phyloP scores from a whole-genome alignment of 2,888 invertebrate genomes.

The Junonia oenone region DNA sequence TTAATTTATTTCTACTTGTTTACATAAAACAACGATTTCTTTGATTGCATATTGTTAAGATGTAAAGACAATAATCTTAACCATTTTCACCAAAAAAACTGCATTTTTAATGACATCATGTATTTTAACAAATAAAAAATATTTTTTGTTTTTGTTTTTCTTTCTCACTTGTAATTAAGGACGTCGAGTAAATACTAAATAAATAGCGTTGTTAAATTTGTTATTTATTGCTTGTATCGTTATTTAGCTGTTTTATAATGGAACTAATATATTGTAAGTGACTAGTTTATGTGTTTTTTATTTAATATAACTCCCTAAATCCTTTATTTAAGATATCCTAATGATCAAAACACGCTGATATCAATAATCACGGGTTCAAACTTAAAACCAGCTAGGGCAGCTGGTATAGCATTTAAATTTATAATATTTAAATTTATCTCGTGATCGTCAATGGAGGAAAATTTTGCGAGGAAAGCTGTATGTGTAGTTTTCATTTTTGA shows the following conservation, averaged over 20 bases:
- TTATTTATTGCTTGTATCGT: slow-evolving; percentile 73
- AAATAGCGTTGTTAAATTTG: slow-evolving; percentile 68
- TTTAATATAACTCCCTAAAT: too few relatives aligned
- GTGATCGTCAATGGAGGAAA: too few relatives aligned
- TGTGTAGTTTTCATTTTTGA: too few relatives aligned
- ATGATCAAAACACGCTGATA: too few relatives aligned
- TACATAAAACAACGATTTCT: not conserved
- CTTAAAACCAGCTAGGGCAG: too few relatives aligned
- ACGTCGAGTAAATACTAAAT: slow-evolving; percentile 56
- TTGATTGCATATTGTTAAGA: not conserved
- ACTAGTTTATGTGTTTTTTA: slow-evolving; percentile 52
- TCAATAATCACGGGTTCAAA: too few relatives aligned
- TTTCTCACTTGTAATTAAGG: slow-evolving; percentile 49
- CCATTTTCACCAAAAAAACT: not conserved
- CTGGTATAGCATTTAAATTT: too few relatives aligned
- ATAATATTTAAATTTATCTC: too few relatives aligned
- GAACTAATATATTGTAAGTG: slow-evolving; percentile 68
- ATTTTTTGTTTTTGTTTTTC: slow-evolving; percentile 4
- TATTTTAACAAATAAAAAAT: not conserved
- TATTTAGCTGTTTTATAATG: slow-evolving; percentile 68
- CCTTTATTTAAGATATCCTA: too few relatives aligned
- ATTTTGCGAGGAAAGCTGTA: too few relatives aligned
- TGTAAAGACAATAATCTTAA: slow-evolving; percentile 1
- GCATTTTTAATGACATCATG: not conserved
- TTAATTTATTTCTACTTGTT: not conserved